Evolutionary conservation across 2,888 invertebrate genomes (phyloP).

Genomic region (Ichneumon xanthorius): DNA sequence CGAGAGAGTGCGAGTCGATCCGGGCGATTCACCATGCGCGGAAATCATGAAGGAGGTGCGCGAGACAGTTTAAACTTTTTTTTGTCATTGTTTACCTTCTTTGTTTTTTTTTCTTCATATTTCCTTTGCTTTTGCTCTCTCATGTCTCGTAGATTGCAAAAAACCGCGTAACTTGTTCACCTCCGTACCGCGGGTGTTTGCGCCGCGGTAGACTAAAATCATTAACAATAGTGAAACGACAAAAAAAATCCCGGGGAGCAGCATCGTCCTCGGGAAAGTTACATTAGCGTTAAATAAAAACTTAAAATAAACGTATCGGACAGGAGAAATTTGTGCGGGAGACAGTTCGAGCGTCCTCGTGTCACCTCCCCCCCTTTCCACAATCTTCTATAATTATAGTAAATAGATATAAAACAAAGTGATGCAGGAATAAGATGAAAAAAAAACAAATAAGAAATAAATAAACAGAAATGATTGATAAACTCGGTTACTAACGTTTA

Average conservation of each 20-base stretch:
- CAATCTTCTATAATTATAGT: constrained; percentile 79
- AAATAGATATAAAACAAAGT: constrained; percentile 69
- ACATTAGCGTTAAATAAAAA: constrained; percentile 54
- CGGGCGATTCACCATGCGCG: constrained; percentile 67
- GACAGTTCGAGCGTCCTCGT: constrained; percentile 71
- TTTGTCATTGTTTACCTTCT: not conserved
- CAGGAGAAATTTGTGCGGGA: constrained; percentile 56
- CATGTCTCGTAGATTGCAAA: constrained; percentile 57
- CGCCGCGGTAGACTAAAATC: constrained; percentile 26
- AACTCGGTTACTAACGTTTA: constrained; percentile 60
- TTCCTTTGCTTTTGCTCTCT: constrained; percentile 1
- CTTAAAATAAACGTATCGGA: constrained; percentile 49
- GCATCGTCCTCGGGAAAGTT: constrained; percentile 31
- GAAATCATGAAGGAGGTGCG: constrained; percentile 71
- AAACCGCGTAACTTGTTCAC: constrained; percentile 73
- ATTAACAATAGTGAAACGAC: constrained; percentile 43
- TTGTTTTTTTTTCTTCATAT: not conserved
- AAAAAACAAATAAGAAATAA: constrained; percentile 63
- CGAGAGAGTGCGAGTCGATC: constrained; percentile 55
- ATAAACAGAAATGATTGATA: constrained; percentile 56
- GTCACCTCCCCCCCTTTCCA: constrained; percentile 78
- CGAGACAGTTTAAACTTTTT: constrained; percentile 56
- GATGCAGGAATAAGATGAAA: constrained; percentile 45
- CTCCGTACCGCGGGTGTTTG: constrained; percentile 59
- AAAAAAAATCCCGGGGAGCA: constrained; percentile 17